Evolutionary conservation across 64 coral and sea anemone genomes (phyloP).

Genomic region (Pachyseris speciosa): DNA sequence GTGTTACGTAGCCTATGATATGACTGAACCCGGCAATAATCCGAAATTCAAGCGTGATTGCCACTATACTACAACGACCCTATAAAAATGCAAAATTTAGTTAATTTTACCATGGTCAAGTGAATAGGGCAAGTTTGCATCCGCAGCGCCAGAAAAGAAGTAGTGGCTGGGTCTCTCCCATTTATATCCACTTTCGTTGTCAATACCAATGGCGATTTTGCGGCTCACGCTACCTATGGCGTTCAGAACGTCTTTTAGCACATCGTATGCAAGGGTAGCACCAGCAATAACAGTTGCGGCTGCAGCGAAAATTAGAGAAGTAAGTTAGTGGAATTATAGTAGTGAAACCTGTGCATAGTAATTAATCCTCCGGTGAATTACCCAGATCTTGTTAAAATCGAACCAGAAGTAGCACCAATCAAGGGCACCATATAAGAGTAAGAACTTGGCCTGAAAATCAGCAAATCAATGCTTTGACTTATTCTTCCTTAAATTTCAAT

Average conservation of each 20-base stretch:
- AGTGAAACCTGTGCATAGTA: background rate
- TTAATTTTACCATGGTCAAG: background rate
- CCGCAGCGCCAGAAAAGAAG: slow-evolving; percentile 27
- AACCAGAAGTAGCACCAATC: background rate
- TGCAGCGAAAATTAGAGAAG: background rate
- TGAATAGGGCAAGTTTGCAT: background rate
- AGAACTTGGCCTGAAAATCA: background rate
- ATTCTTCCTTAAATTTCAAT: too few relatives aligned
- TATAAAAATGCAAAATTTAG: background rate
- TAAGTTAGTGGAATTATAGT: background rate
- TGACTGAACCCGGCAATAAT: background rate
- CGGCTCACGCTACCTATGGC: background rate
- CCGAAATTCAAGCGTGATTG: background rate
- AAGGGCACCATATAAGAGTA: background rate
- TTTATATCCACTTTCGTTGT: background rate
- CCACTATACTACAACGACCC: background rate
- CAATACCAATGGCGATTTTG: slow-evolving; percentile 24
- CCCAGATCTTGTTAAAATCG: background rate
- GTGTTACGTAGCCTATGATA: background rate
- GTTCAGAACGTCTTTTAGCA: background rate
- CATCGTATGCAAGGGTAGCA: background rate
- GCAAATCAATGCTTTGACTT: background rate
- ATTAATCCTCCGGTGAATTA: background rate
- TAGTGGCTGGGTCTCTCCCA: background rate
- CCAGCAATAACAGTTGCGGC: background rate